A percentile compares a stretch with the other conserved stretches of the same genome.
These are phyloP conservation scores for Merluccius polli DNA, from an alignment of 2,797 vertebrate genomes.

Conservation along the genomic window DNA sequence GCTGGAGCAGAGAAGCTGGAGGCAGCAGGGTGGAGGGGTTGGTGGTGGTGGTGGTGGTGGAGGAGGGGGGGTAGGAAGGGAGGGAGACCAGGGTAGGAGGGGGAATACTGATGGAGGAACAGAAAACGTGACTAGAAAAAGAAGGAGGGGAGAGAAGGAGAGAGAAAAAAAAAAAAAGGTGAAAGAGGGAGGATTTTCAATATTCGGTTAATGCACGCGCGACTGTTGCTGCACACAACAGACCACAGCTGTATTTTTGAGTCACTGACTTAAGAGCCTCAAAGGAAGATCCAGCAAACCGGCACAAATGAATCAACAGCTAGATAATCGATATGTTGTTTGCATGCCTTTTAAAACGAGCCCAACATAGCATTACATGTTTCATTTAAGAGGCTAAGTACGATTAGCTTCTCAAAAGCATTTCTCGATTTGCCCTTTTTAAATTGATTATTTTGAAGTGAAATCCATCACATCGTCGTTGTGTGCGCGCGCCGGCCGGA, in stretches of 20 bases:
- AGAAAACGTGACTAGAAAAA: constrained; percentile 19
- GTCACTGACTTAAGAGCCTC: neutral
- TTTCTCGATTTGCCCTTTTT: neutral
- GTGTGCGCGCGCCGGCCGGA: neutral
- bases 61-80: constrained; percentile 6
- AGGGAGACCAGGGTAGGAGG: neutral
- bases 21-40: neutral
- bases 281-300: neutral
- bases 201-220: constrained; percentile 12
- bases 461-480: neutral
- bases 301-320: neutral
- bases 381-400: neutral
- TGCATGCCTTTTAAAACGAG: neutral
- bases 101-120: neutral
- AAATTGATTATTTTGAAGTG: neutral
- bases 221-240: neutral
- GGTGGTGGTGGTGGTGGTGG: neutral
- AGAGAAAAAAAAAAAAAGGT: constrained; percentile 29
- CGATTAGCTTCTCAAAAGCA: neutral
- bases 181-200: constrained; percentile 32
- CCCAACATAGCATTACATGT: neutral
- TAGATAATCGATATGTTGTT: neutral
- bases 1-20: neutral
- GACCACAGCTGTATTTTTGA: neutral
- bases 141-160: constrained; percentile 14